A percentile compares a stretch with the other conserved stretches of the same genome.
Evolutionary conservation across 2,888 invertebrate species (phyloP).

Genomic region (Lobophora halterata): DNA sequence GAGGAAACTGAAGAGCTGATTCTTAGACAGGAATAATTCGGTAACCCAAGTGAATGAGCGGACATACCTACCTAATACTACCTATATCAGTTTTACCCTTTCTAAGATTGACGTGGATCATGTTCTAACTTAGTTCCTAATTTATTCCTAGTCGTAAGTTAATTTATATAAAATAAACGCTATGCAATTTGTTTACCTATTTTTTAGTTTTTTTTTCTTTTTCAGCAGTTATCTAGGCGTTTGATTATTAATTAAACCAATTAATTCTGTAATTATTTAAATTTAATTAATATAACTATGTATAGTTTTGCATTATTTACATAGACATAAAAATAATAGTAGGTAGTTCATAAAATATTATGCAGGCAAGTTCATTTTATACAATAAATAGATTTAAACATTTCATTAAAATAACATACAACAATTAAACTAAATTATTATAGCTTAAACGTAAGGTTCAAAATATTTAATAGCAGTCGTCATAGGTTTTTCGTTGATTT

Average conservation of each 20-base stretch:
- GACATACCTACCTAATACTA: too few species aligned
- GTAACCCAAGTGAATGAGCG: neutral
- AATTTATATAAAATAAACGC: neutral
- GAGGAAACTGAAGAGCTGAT: constrained; percentile 17
- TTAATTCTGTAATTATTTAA: constrained; percentile 60
- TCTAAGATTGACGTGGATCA: too few species aligned
- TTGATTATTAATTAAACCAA: constrained; percentile 5
- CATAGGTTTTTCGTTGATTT: constrained; percentile 78
- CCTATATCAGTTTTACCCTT: too few species aligned
- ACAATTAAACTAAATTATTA: constrained; percentile 32
- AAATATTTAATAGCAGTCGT: constrained; percentile 80
- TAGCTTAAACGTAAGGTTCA: constrained; percentile 73
- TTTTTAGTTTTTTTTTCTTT: constrained; percentile 2
- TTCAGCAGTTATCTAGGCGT: neutral
- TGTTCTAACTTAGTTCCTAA: neutral
- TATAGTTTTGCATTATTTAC: constrained; percentile 65
- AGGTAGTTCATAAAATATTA: constrained; percentile 56
- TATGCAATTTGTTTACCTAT: neutral
- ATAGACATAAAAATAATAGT: constrained; percentile 66
- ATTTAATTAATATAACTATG: constrained; percentile 59
- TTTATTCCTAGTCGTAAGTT: neutral
- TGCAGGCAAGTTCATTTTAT: constrained; percentile 76
- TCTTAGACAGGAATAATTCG: neutral
- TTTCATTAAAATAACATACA: constrained; percentile 47
- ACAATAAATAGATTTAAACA: constrained; percentile 70